phyloP scores from a whole-genome alignment of 2,888 invertebrate species.

The Petrolisthes cinctipes region DNA sequence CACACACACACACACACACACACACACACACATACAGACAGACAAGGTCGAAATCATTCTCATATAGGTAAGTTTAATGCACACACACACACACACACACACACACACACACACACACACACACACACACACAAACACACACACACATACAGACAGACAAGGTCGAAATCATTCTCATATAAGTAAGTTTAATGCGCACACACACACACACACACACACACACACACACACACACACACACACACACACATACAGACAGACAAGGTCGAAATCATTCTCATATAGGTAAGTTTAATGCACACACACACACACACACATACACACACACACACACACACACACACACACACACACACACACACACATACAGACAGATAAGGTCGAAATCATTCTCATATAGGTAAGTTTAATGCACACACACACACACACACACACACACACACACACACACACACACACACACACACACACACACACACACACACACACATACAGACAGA shows the following conservation, averaged over 20 bases:
- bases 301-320: slow-evolving; percentile 3
- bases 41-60: no score
- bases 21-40: background rate
- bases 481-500: background rate
- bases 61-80: background rate
- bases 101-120: slow-evolving; percentile 14
- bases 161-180: no score
- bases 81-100: slow-evolving; percentile 13
- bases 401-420: no score
- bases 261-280: background rate
- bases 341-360: slow-evolving; percentile 21
- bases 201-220: slow-evolving; percentile 28
- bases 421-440: slow-evolving; percentile 13
- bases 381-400: no score
- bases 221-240: slow-evolving; percentile 23
- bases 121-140: slow-evolving; percentile 15
- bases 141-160: no score
- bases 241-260: slow-evolving; percentile 22
- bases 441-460: background rate
- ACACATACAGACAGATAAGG: slow-evolving; percentile 19
- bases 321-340: background rate
- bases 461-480: background rate
- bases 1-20: background rate
- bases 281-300: no score
- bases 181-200: no score